phyloP scores from a whole-genome alignment of 2,888 invertebrate species.

The Ganaspis brasiliensis region DNA sequence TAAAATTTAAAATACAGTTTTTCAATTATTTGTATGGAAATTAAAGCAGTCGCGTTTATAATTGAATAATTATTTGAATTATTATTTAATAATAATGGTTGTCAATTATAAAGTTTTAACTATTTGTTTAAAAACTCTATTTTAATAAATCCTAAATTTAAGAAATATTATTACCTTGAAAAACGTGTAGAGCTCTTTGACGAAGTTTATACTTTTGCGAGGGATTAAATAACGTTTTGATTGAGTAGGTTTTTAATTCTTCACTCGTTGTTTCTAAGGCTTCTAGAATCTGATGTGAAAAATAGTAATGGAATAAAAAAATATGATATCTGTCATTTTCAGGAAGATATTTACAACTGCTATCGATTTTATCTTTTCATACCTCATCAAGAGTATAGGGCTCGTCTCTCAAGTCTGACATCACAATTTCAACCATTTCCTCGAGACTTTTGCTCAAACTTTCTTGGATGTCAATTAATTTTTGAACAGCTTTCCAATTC shows the following conservation, averaged over 20 bases:
- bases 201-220: slow-evolving; percentile 88
- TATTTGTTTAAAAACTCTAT: too few relatives aligned
- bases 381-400: slow-evolving; percentile 88
- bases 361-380: slow-evolving; percentile 69
- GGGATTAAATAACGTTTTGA: slow-evolving; percentile 85
- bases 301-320: not conserved
- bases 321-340: too few relatives aligned
- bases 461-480: slow-evolving; percentile 89
- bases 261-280: slow-evolving; percentile 84
- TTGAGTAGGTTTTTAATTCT: slow-evolving; percentile 85
- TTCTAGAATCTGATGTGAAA: slow-evolving; percentile 76
- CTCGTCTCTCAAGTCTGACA: slow-evolving; percentile 84
- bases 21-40: too few relatives aligned
- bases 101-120: too few relatives aligned
- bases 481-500: slow-evolving; percentile 85
- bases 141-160: too few relatives aligned
- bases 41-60: too few relatives aligned
- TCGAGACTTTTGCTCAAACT: slow-evolving; percentile 84
- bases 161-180: slow-evolving; percentile 86
- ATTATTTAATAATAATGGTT: too few relatives aligned
- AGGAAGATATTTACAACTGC: too few relatives aligned
- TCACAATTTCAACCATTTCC: slow-evolving; percentile 87
- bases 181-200: slow-evolving; percentile 95
- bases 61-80: too few relatives aligned
- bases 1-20: too few relatives aligned